Evolutionary conservation across 2,888 invertebrate species (phyloP).

Genomic region (Rhimphoctona megacephalus): DNA sequence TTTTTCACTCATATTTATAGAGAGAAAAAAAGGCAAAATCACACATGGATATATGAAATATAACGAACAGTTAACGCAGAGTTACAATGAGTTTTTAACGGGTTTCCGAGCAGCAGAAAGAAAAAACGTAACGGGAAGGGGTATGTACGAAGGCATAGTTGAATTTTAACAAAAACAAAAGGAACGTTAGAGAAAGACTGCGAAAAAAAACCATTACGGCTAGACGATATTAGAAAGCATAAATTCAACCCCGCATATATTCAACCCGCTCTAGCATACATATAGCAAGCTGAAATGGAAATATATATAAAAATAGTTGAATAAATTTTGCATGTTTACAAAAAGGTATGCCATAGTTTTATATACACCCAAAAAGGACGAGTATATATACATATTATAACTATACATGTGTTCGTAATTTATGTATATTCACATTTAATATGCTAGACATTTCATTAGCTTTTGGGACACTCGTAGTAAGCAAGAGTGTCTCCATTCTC

Average conservation of each 20-base stretch:
- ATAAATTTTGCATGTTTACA: slow-evolving; percentile 2
- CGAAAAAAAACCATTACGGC: slow-evolving; percentile 48
- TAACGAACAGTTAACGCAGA: slow-evolving; percentile 31
- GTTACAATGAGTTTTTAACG: slow-evolving; percentile 30
- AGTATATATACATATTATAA: slow-evolving; percentile 24
- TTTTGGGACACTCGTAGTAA: slow-evolving; percentile 34
- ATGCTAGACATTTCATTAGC: slow-evolving; percentile 57
- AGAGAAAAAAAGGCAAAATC: not conserved
- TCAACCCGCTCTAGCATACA: slow-evolving; percentile 34
- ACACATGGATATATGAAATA: slow-evolving; percentile 25
- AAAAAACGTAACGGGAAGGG: slow-evolving; percentile 24
- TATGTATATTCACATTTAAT: slow-evolving; percentile 50
- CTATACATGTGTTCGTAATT: slow-evolving; percentile 5
- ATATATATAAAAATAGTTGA: slow-evolving; percentile 5
- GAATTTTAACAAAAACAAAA: slow-evolving; percentile 43
- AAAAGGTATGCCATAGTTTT: slow-evolving; percentile 48
- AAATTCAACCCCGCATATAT: slow-evolving; percentile 61
- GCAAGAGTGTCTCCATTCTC: slow-evolving; percentile 5
- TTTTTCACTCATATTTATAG: not conserved
- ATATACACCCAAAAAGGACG: slow-evolving; percentile 3
- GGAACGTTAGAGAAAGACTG: slow-evolving; percentile 23
- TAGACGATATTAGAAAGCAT: slow-evolving; percentile 69
- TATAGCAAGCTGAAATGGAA: slow-evolving; percentile 41
- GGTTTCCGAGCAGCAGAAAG: slow-evolving; percentile 30
- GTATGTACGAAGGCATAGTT: slow-evolving; percentile 27